Evolutionary conservation across 2,113 vertebrate species (phyloP).

Genomic region (Lophura nycthemera): DNA sequence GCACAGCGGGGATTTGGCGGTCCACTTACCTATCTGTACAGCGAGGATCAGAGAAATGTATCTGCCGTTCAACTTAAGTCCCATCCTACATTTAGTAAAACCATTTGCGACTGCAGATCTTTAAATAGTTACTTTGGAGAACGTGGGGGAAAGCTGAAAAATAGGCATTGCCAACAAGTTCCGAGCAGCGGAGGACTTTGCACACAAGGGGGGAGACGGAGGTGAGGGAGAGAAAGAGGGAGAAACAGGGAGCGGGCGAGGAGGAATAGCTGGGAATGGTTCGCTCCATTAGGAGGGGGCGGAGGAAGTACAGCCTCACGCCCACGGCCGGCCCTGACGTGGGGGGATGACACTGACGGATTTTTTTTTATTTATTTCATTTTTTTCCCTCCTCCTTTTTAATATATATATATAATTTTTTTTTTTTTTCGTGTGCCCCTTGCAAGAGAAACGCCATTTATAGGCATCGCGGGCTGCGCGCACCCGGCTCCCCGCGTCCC

Average conservation of each 20-base stretch:
- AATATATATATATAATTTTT: not conserved
- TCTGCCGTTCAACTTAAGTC: slow-evolving; percentile 94
- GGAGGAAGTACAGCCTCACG: slow-evolving; percentile 84
- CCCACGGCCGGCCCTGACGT: slow-evolving; percentile 87
- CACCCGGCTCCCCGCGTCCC: slow-evolving; percentile 36
- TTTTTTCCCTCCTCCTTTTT: slow-evolving; percentile 41
- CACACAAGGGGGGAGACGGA: slow-evolving; percentile 78
- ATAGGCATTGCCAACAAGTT: slow-evolving; percentile 89
- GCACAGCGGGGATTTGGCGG: slow-evolving; percentile 27
- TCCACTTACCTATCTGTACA: slow-evolving; percentile 93
- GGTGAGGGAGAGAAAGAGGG: slow-evolving; percentile 57
- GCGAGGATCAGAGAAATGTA: slow-evolving; percentile 91
- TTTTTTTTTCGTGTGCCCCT: slow-evolving; percentile 74
- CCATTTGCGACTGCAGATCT: slow-evolving; percentile 88
- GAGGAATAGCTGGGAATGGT: slow-evolving; percentile 83
- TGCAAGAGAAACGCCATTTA: slow-evolving; percentile 78
- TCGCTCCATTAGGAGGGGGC: slow-evolving; percentile 88
- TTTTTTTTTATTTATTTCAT: slow-evolving; percentile 41
- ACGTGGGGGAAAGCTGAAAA: slow-evolving; percentile 82
- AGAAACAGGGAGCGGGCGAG: slow-evolving; percentile 60
- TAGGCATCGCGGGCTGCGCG: slow-evolving; percentile 71
- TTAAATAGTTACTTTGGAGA: slow-evolving; percentile 87
- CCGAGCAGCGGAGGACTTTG: slow-evolving; percentile 80
- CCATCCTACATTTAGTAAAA: slow-evolving; percentile 96
- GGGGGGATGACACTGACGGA: slow-evolving; percentile 81